Conservation (phyloP, 64 coral and sea anemone species). For the Porites australiensis region DNA sequence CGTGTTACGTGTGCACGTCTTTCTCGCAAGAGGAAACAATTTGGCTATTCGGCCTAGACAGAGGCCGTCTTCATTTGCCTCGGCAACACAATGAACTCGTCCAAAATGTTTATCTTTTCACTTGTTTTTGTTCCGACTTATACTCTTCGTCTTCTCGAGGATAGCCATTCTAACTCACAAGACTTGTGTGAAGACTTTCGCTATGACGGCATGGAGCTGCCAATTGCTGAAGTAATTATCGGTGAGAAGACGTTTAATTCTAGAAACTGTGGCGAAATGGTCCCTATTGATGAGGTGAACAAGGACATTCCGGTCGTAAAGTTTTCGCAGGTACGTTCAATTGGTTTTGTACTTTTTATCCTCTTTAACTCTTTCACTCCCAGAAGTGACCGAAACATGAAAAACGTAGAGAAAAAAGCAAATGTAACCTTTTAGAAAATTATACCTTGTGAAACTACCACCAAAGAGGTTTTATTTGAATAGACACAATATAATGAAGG, state of each 20-base stretch:
- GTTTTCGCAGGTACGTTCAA: slow-evolving; percentile 17
- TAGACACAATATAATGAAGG: too few species aligned
- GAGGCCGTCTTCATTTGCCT: too few species aligned
- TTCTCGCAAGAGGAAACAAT: not conserved
- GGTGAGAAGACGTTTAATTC: not conserved
- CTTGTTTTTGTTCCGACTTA: not conserved
- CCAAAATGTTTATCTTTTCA: not conserved
- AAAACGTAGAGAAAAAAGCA: too few species aligned
- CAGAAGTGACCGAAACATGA: too few species aligned
- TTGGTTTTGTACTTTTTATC: not conserved
- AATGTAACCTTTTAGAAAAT: too few species aligned
- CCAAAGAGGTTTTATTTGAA: too few species aligned
- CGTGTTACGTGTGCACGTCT: not conserved
- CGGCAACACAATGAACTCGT: not conserved
- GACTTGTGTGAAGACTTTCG: slow-evolving; percentile 24
- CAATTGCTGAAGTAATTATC: slow-evolving; percentile 15
- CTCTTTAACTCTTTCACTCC: too few species aligned
- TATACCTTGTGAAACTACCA: too few species aligned
- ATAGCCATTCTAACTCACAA: not conserved
- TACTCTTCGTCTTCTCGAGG: not conserved
- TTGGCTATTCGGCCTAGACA: not conserved
- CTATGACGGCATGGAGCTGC: not conserved
- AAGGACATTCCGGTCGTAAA: slow-evolving; percentile 11
- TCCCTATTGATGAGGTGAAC: slow-evolving; percentile 6
- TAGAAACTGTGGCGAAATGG: slow-evolving; percentile 14